Conservation (phyloP, 2,797 vertebrate genomes). For the Lerista edwardsae region DNA sequence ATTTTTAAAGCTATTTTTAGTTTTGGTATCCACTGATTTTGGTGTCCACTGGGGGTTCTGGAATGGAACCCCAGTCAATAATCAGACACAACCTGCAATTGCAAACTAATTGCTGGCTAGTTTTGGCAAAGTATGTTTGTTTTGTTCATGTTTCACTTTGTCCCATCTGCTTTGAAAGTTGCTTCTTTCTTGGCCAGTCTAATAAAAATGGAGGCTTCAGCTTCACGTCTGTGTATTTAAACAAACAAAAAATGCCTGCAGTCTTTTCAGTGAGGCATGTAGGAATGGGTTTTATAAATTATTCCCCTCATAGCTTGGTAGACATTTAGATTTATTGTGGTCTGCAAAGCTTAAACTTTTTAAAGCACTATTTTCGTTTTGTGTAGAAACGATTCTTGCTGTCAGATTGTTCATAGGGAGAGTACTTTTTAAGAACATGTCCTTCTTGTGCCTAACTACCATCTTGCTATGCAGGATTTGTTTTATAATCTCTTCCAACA, state of each 20-base stretch:
- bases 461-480: neutral
- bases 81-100: too few species aligned
- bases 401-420: neutral
- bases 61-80: too few species aligned
- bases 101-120: too few species aligned
- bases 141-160: slow-evolving; percentile 14
- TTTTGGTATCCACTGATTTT: too few species aligned
- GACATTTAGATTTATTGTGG: neutral
- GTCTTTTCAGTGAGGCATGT: neutral
- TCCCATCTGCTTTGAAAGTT: too few species aligned
- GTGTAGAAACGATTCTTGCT: neutral
- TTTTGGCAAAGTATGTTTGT: neutral
- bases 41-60: too few species aligned
- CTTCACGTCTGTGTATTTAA: slow-evolving; percentile 19
- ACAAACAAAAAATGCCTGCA: neutral
- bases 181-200: neutral
- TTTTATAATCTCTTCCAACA: neutral
- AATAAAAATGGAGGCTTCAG: slow-evolving; percentile 8
- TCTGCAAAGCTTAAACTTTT: neutral
- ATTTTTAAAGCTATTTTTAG: too few species aligned
- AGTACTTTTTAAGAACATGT: neutral
- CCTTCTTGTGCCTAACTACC: neutral
- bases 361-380: neutral
- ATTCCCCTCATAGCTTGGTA: neutral
- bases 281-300: neutral